Percentiles rank a stretch among this genome's conserved stretches.
Conservation (phyloP, 2,888 invertebrate species). For the Tenthredo amoena region DNA sequence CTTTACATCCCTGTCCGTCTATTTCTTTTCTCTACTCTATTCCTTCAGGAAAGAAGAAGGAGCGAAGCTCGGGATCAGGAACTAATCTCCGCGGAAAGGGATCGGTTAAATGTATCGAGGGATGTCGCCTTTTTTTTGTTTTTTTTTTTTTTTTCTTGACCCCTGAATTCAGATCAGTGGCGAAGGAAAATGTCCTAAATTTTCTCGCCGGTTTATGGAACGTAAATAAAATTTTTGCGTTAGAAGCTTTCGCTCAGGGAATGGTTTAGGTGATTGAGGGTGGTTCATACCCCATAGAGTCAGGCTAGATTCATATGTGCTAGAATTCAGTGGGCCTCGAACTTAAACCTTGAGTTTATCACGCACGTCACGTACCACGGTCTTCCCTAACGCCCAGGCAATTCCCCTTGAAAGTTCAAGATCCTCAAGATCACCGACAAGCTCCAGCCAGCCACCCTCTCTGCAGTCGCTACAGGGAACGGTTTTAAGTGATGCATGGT, state of each 20-base stretch:
- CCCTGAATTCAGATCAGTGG: neutral
- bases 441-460: neutral
- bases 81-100: neutral
- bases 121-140: neutral
- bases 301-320: neutral
- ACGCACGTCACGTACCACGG: conserved; percentile 38
- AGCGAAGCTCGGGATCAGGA: neutral
- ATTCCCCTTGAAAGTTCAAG: conserved; percentile 49
- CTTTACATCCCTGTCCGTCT: conserved; percentile 1
- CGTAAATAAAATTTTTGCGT: neutral
- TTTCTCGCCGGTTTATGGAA: neutral
- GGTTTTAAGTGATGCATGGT: conserved; percentile 32
- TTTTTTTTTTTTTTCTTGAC: too few species aligned
- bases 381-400: conserved; percentile 22
- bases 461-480: neutral
- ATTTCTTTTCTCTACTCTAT: neutral
- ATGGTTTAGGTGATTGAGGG: neutral
- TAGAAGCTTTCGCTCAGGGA: neutral
- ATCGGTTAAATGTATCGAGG: neutral
- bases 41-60: neutral
- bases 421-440: conserved; percentile 45
- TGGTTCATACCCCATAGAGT: neutral
- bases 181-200: neutral
- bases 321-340: neutral
- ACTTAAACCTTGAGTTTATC: conserved; percentile 41